Percentiles rank a stretch among this genome's conserved stretches.
These are phyloP conservation scores for Pteronotus mesoamericanus DNA, from an alignment of 2,797 vertebrate genomes.

Conservation along the genomic window DNA sequence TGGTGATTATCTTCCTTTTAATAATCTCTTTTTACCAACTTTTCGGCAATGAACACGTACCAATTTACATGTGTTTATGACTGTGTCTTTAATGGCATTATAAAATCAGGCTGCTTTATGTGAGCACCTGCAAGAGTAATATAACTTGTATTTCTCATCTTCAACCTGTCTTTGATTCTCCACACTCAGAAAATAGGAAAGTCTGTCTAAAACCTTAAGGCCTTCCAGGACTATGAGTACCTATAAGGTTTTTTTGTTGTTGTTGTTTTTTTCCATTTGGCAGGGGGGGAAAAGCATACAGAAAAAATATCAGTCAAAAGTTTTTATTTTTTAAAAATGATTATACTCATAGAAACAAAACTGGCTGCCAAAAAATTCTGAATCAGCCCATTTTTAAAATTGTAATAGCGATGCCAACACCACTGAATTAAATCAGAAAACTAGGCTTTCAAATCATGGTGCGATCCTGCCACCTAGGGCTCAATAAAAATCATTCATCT, in stretches of 20 bases:
- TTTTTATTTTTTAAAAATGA: constrained; percentile 1
- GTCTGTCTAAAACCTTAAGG: not conserved
- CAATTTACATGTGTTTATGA: not conserved
- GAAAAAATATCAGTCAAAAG: not conserved
- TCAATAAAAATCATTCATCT: constrained; percentile 34
- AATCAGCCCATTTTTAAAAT: constrained; percentile 35
- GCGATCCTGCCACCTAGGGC: constrained; percentile 74
- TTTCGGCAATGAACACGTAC: not conserved
- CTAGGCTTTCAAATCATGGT: not conserved
- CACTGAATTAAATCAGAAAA: not conserved
- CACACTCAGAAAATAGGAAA: constrained; percentile 8
- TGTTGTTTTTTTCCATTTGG: too few relatives aligned
- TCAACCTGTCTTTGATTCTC: not conserved
- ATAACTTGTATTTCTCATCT: not conserved
- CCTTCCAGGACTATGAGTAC: not conserved
- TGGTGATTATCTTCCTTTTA: not conserved
- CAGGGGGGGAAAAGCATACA: not conserved
- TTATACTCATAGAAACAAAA: constrained; percentile 14
- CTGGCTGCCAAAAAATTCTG: constrained; percentile 4
- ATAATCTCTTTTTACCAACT: not conserved
- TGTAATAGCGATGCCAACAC: not conserved
- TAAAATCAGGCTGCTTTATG: not conserved
- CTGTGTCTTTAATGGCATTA: not conserved
- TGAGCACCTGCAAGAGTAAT: not conserved
- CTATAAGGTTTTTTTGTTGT: not conserved